Percentiles rank a stretch among this genome's conserved stretches.
Evolutionary conservation across 1,140 invertebrate species (phyloP).

Genomic region (Zaprionus inermis): DNA sequence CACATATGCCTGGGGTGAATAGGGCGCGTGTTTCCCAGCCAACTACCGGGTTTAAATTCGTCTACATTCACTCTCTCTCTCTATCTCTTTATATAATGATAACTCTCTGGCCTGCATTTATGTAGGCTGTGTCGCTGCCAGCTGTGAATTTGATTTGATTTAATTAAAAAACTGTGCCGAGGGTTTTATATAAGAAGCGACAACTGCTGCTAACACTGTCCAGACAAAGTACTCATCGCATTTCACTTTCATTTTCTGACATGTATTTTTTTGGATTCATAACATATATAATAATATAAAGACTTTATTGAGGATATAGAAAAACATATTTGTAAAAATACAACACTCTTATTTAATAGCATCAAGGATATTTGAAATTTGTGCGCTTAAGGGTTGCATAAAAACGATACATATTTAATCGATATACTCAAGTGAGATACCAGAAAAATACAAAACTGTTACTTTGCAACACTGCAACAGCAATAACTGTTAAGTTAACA

Average conservation of each 20-base stretch:
- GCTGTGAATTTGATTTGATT: constrained; percentile 81
- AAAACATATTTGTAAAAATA: not conserved
- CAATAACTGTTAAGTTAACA: constrained; percentile 25
- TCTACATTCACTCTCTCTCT: constrained; percentile 15
- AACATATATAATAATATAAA: not conserved
- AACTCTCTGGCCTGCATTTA: constrained; percentile 62
- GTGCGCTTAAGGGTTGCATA: constrained; percentile 19
- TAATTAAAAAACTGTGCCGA: constrained; percentile 65
- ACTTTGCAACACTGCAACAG: constrained; percentile 8
- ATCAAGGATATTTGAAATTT: constrained; percentile 6
- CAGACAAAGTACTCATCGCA: not conserved
- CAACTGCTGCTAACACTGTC: constrained; percentile 7
- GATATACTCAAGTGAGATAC: constrained; percentile 28
- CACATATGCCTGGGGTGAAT: constrained; percentile 40
- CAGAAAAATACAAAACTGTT: constrained; percentile 13
- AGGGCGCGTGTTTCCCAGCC: constrained; percentile 69
- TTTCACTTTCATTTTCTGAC: not conserved
- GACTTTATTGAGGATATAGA: not conserved
- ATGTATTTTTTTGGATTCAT: not conserved
- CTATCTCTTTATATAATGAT: constrained; percentile 58
- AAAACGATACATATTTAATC: constrained; percentile 8
- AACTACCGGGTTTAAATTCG: constrained; percentile 39
- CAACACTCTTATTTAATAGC: not conserved
- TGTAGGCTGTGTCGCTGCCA: constrained; percentile 57
- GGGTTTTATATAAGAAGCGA: constrained; percentile 58